A percentile compares a stretch with the other conserved stretches of the same genome.
Evolutionary conservation across 2,113 vertebrate species (phyloP).

Genomic region (Hemicordylus capensis): DNA sequence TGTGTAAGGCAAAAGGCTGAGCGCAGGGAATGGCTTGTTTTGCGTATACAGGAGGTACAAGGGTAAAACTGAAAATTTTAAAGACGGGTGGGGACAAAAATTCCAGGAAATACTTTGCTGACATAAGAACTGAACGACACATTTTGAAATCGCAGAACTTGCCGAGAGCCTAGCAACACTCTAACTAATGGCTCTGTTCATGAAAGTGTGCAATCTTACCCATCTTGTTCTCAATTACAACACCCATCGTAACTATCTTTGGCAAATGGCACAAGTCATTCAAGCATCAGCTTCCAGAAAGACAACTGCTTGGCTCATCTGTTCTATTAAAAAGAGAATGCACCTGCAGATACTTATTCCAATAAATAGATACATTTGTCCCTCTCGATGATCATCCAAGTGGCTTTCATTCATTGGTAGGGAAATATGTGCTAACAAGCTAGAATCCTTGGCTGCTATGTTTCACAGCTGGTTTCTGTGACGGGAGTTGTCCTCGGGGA

Average conservation of each 20-base stretch:
- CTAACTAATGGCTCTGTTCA: not conserved
- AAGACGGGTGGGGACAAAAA: not conserved
- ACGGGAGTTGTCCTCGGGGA: not conserved
- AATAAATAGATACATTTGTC: not conserved
- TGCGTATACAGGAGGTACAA: not conserved
- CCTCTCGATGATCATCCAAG: not conserved
- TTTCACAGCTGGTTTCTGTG: not conserved
- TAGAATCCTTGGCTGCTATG: not conserved
- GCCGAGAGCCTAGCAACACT: not conserved
- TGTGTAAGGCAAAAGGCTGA: not conserved
- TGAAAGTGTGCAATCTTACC: not conserved
- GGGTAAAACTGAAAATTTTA: conserved; percentile 14
- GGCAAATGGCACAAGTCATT: not conserved
- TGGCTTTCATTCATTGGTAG: not conserved
- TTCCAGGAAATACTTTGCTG: not conserved
- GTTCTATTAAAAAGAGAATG: not conserved
- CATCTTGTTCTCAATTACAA: not conserved
- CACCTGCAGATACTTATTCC: conserved; percentile 50
- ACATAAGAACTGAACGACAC: not conserved
- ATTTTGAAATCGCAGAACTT: not conserved
- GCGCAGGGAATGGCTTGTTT: not conserved
- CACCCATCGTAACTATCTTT: not conserved
- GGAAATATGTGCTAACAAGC: not conserved
- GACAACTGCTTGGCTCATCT: not conserved
- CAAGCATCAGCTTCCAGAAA: not conserved